These are phyloP conservation scores for Watsonalla binaria DNA, from an alignment of 2,888 invertebrate species.

Conservation along the genomic window DNA sequence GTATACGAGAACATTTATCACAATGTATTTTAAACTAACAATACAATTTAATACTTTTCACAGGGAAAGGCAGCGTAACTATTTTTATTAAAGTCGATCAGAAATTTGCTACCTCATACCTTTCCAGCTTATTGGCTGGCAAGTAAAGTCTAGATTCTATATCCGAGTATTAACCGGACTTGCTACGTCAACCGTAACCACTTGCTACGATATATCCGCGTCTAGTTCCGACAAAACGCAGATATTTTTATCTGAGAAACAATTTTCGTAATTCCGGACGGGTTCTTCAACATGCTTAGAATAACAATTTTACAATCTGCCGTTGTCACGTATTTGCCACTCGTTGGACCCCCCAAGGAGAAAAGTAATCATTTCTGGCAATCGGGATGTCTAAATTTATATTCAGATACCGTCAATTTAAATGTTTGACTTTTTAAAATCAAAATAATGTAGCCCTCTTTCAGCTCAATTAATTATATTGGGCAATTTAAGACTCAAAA, in stretches of 20 bases:
- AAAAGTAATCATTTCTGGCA: constrained; percentile 69
- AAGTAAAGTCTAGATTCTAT: not conserved
- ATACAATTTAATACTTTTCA: too few species aligned
- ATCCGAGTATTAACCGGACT: not conserved
- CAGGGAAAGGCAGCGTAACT: not conserved
- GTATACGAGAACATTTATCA: too few species aligned
- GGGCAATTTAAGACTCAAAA: too few species aligned
- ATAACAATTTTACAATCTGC: constrained; percentile 74
- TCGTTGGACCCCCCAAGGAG: constrained; percentile 60
- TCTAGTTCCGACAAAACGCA: constrained; percentile 48
- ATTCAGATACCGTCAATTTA: constrained; percentile 62
- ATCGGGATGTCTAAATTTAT: constrained; percentile 65
- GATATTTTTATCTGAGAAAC: constrained; percentile 61
- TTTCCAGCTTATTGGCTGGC: not conserved
- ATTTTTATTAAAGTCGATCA: not conserved
- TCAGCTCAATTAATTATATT: too few species aligned
- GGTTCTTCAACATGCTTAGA: constrained; percentile 65
- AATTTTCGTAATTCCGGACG: constrained; percentile 68
- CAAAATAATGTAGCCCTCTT: constrained; percentile 30
- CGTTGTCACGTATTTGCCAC: constrained; percentile 65
- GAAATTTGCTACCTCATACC: not conserved
- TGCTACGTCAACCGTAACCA: constrained; percentile 2
- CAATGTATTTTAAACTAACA: too few species aligned
- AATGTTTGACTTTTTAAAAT: constrained; percentile 50
- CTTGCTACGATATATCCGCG: constrained; percentile 22